These are phyloP conservation scores for Hemithea aestivaria DNA, from an alignment of 2,888 invertebrate species.

Conservation along the genomic window DNA sequence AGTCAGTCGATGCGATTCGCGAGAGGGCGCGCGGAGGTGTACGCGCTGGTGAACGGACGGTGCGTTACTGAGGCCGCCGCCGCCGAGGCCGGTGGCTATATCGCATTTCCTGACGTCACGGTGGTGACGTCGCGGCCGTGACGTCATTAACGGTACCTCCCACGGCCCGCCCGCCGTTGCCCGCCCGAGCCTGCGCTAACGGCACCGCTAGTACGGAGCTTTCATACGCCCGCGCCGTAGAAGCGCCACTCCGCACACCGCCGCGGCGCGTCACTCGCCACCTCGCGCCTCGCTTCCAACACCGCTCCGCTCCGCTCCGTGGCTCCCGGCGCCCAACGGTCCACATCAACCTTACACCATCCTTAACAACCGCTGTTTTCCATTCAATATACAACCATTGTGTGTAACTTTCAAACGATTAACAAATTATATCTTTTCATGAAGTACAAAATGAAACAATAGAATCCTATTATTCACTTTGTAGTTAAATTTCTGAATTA, in stretches of 20 bases:
- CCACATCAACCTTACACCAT: not conserved
- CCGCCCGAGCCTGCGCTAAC: constrained; percentile 78
- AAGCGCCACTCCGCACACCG: constrained; percentile 32
- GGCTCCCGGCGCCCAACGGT: constrained; percentile 3
- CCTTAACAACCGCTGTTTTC: no score
- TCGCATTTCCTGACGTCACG: constrained; percentile 76
- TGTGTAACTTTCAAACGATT: no score
- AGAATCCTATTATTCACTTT: no score
- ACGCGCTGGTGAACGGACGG: constrained; percentile 70
- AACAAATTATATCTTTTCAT: no score
- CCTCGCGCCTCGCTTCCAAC: constrained; percentile 28
- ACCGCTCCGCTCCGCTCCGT: constrained; percentile 1
- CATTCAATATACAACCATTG: not conserved
- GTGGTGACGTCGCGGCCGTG: constrained; percentile 63
- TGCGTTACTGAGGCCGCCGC: constrained; percentile 79
- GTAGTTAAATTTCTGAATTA: no score
- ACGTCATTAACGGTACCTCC: constrained; percentile 80
- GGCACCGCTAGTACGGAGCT: constrained; percentile 76
- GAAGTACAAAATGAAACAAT: no score
- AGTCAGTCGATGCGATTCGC: constrained; percentile 56
- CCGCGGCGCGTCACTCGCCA: constrained; percentile 36
- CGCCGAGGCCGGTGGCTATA: constrained; percentile 76
- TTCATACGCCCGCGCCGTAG: constrained; percentile 55
- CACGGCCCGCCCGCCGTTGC: constrained; percentile 75
- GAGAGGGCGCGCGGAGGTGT: constrained; percentile 61